Base-by-base conservation (phyloP, 30 jellyfish, hydroid and myxozoan genomes). In the Calvadosia cruxmelitensis region DNA sequence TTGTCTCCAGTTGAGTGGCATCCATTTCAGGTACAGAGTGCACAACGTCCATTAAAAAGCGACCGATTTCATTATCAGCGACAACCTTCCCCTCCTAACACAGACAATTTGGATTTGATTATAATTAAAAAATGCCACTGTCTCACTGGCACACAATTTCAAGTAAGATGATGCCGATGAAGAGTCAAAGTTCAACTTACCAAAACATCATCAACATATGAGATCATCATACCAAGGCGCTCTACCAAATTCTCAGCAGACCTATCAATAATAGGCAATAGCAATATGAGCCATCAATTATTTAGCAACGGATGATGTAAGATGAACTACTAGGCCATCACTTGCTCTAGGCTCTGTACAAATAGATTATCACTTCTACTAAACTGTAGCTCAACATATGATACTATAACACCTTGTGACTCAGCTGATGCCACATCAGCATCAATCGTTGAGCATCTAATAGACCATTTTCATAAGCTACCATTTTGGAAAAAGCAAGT, bases 21-120 rank as follows among this genome's bases (percentile, higher is more conserved):
- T 89, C 98, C 98, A 89, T 81, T 36, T 89, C 86, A 0, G 98
- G 98, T 0, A 89, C 92, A 5, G 94, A 72, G 26, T 85, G 86
- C 25, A 89, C 93, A 31, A 89, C 84, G 23, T 74, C 84, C 98
- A 89, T 89, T 61, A 89, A 66, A 33, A 75, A 63, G 63, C 92
- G 68, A 0, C 98, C 98, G 50, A 81, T 76, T 31, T 89, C 98
- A 68, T 89, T 89, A 51, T 81, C 70, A 1, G 95, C 89, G 28
- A 69, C 33, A 12, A 77, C 34, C 53, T 71, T 77, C 27, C 95
- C 94, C 62, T 89, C 77, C 98, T 87, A 13, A 13, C 3, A 3
- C 31, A 67, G 34, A 67, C 30, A 67, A 25, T 29, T 3, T 30
- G 27, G n/a, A 2, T 1, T 3, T 15, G n/a, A n/a, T 67, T 29